phyloP scores from a whole-genome alignment of 1,140 invertebrate genomes.

The Bombus cullumanus region DNA sequence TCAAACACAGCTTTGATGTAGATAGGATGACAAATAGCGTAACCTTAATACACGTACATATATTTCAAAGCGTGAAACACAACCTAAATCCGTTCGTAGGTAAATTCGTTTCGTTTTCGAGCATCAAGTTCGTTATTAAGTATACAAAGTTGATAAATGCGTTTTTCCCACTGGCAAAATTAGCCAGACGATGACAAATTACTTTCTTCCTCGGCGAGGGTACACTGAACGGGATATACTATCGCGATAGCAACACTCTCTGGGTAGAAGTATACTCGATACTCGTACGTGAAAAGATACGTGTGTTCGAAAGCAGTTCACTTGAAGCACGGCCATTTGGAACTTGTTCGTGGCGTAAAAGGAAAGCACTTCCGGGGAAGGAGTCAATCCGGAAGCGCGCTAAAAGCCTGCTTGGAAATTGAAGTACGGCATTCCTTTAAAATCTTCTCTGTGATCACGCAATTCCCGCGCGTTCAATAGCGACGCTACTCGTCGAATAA shows the following conservation, averaged over 20 bases:
- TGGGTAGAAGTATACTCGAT: background rate
- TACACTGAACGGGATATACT: background rate
- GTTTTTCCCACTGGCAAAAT: background rate
- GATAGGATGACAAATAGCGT: background rate
- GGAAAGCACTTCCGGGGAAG: constrained; percentile 45
- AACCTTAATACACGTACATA: background rate
- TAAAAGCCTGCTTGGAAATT: constrained; percentile 56
- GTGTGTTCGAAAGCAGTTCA: constrained; percentile 36
- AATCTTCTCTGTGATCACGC: constrained; percentile 23
- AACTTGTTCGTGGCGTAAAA: constrained; percentile 38
- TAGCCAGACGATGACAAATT: constrained; percentile 29
- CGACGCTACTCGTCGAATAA: background rate
- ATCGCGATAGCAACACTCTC: constrained; percentile 12
- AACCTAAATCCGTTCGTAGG: background rate
- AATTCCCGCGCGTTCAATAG: background rate
- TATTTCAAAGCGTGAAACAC: background rate
- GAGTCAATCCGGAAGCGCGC: constrained; percentile 43
- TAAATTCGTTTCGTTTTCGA: background rate
- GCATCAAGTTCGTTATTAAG: background rate
- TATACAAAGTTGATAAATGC: background rate
- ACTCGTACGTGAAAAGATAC: constrained; percentile 4
- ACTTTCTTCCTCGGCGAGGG: constrained; percentile 1
- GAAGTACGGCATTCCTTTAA: constrained; percentile 41
- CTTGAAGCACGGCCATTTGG: constrained; percentile 51
- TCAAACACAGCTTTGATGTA: background rate